Conservation (phyloP, 2,113 vertebrate species). For the Rhegmatorhina hoffmannsi region DNA sequence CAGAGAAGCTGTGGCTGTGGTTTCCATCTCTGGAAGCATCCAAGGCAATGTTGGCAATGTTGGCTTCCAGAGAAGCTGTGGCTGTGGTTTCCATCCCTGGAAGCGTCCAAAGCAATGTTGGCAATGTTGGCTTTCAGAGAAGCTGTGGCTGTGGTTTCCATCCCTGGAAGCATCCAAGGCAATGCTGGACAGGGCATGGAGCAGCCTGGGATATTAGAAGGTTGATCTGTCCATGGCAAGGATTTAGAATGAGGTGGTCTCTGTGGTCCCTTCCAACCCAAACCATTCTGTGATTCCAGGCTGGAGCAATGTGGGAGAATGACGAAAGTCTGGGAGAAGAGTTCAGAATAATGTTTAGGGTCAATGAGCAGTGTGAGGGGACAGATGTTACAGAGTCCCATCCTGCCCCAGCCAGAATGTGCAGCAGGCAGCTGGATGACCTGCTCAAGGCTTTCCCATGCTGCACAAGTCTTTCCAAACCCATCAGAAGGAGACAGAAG, state of each 20-base stretch:
- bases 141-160: neutral
- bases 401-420: neutral
- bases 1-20: neutral
- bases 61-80: neutral
- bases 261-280: neutral
- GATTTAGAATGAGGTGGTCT: rapidly evolving
- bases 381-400: neutral
- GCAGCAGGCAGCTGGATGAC: neutral
- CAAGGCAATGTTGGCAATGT: rapidly evolving
- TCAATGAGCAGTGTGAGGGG: neutral
- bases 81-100: neutral
- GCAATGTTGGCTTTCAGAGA: too few relatives aligned
- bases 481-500: neutral
- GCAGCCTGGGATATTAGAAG: rapidly evolving
- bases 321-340: neutral
- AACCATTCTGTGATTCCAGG: neutral
- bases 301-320: rapidly evolving
- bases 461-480: neutral
- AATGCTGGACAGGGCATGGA: rapidly evolving
- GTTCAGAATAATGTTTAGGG: rapidly evolving
- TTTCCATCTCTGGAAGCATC: neutral
- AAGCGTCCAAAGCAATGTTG: rapidly evolving
- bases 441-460: neutral
- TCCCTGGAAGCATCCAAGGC: neutral
- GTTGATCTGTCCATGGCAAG: neutral